phyloP scores from a whole-genome alignment of 2,797 vertebrate genomes.

The Pristis pectinata region DNA sequence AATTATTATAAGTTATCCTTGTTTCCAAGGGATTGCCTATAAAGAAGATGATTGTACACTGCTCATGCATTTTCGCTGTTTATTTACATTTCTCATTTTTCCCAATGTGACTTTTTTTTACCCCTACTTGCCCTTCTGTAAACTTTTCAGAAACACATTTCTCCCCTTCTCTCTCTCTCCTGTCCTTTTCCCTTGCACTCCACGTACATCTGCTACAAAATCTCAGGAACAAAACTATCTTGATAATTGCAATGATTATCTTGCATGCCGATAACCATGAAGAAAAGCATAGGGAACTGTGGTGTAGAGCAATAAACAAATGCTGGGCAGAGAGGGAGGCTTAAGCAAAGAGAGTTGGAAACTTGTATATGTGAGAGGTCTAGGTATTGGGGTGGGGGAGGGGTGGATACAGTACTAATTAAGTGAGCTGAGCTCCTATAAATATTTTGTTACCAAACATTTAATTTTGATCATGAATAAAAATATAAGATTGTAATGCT shows the following conservation, averaged over 20 bases:
- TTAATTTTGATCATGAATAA: neutral
- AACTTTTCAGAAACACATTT: neutral
- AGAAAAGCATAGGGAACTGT: neutral
- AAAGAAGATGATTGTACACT: too few species aligned
- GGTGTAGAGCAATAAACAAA: neutral
- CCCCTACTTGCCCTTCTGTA: neutral
- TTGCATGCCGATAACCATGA: neutral
- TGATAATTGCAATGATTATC: neutral
- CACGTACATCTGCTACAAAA: neutral
- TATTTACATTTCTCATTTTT: too few species aligned
- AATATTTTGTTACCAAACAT: neutral
- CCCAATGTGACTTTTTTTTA: neutral
- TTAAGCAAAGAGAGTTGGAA: neutral
- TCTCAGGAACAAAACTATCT: neutral
- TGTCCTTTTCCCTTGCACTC: neutral
- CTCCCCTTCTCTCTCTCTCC: neutral
- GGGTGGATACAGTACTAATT: neutral
- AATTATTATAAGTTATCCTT: too few species aligned
- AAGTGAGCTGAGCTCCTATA: neutral
- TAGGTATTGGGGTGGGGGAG: neutral
- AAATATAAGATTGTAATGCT: neutral
- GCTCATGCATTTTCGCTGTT: neutral
- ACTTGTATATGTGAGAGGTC: neutral
- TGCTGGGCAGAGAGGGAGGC: neutral
- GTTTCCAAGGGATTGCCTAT: too few species aligned